A percentile compares a stretch with the other conserved stretches of the same genome.
Evolutionary conservation across 1,140 invertebrate species (phyloP).

Genomic region (Drosophila equinoxialis): DNA sequence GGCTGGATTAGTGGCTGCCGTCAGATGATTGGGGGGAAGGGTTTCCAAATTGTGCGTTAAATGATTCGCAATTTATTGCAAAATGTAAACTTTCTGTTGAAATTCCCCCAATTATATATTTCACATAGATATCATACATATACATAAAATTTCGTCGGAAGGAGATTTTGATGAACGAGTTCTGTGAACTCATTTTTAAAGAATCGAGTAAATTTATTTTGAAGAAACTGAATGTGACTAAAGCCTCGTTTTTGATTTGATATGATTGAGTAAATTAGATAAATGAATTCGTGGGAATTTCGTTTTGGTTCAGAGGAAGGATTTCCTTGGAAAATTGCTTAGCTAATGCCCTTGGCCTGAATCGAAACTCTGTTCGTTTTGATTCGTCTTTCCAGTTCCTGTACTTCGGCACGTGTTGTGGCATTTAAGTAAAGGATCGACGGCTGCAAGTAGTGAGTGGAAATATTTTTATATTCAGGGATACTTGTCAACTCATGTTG

Average conservation of each 20-base stretch:
- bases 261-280: too few species aligned
- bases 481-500: conserved; percentile 47
- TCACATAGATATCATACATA: too few species aligned
- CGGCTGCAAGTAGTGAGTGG: background rate
- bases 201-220: conserved; percentile 30
- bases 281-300: background rate
- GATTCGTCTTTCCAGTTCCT: background rate
- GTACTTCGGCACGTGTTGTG: conserved; percentile 5
- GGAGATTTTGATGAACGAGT: conserved; percentile 6
- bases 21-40: too few species aligned
- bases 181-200: conserved; percentile 47
- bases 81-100: conserved; percentile 49
- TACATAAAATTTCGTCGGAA: conserved; percentile 20
- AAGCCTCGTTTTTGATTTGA: background rate
- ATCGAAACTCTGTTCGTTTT: background rate
- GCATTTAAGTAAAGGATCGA: conserved; percentile 9
- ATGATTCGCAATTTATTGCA: conserved; percentile 57
- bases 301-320: background rate
- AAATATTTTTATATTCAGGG: background rate
- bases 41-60: conserved; percentile 15
- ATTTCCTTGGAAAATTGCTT: conserved; percentile 22
- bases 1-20: background rate
- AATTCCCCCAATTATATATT: background rate
- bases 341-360: background rate
- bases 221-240: conserved; percentile 29